Base-by-base conservation (phyloP, 2,888 invertebrate species). In the Lissonota sp. region DNA sequence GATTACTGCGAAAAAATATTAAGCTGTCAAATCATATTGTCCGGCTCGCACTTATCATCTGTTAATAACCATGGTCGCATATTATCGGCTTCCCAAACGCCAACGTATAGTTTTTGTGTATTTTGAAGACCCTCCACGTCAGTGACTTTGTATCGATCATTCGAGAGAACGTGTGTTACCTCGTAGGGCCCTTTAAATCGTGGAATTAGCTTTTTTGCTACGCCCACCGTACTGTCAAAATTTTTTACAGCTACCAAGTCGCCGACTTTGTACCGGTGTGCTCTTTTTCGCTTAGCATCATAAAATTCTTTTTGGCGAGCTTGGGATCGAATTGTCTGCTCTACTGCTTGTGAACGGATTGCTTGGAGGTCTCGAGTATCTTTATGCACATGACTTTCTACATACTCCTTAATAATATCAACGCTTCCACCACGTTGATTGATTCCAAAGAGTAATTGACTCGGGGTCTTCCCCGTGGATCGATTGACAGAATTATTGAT, bases 221-320 rank as follows among this genome's bases (percentile, higher is more conserved):
- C 37, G 8, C 82, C 83, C 37, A 78, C 58, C 7, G 80, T 79
- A 44, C 67, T 51, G n/a, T 71, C 74, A 26, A 72, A 74, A 55
- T 82, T 80, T 14, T 74, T 62, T 6, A 84, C 8, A 10, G 73
- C 55, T 14, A 83, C 57, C 6, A 82, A 39, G 16, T 83, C 79
- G 0, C 83, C 84, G 4, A 73, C 72, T 42, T 69, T 40, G 14
- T 81, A 81, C 39, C 10, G n/a, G 40, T 42, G 67, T 5, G 77
- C 73, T 51, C 12, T 26, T 70, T 86, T 86, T 66, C 85, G 87
- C 53, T 66, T 87, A 12, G 67, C 82, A 64, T 88, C 72, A 12
- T 67, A 57, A 1, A 10, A n/a, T 37, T 49, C 6, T 37, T 64
- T 64, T 49, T 49, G 49, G 14, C 44, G 14, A 44, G 7, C 44